phyloP scores from a whole-genome alignment of 1,140 invertebrate species.

The Brachionus angularis region DNA sequence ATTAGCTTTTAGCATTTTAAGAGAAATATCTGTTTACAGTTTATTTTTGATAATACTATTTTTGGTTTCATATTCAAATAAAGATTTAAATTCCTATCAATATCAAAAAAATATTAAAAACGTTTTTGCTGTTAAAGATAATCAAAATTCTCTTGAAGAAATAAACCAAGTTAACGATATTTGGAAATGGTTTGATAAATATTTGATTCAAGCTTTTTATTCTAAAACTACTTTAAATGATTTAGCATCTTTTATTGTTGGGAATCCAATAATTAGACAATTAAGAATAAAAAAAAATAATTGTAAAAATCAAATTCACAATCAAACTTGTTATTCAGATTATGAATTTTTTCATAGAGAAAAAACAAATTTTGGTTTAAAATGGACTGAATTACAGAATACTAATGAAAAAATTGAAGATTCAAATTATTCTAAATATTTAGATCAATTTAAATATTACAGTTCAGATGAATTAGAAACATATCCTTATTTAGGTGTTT shows the following conservation, averaged over 20 bases:
- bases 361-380: not conserved
- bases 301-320: no score
- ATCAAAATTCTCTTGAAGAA: no score
- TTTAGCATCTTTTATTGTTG: constrained; percentile 61
- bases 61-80: not conserved
- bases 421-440: no score
- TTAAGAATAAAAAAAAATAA: not conserved
- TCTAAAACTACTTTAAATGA: constrained; percentile 61
- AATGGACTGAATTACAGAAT: not conserved
- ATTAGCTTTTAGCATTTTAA: not conserved
- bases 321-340: not conserved
- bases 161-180: no score
- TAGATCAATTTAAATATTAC: no score
- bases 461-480: no score
- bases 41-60: not conserved
- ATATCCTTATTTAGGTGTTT: no score
- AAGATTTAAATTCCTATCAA: not conserved
- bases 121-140: no score
- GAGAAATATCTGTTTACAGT: not conserved
- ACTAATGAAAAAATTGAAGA: not conserved
- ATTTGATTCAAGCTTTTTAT: no score
- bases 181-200: no score
- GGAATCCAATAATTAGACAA: constrained; percentile 60
- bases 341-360: not conserved
- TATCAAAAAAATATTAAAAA: not conserved